Base-by-base conservation (phyloP, 1,140 invertebrate species). In the Chrysomallon squamiferum region DNA sequence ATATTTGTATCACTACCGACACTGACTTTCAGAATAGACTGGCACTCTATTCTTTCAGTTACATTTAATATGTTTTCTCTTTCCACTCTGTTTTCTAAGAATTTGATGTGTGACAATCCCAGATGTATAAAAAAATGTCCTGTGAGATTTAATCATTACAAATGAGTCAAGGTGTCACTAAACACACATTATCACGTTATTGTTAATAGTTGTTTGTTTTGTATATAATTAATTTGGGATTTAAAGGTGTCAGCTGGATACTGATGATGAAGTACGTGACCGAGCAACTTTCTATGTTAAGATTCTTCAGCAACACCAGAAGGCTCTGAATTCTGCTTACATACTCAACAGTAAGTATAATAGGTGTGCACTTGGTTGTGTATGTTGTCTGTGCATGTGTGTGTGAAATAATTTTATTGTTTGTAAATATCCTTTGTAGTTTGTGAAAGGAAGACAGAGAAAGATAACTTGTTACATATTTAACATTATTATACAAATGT, bases 211-310 rank as follows among this genome's bases (percentile, higher is more conserved):
- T n/a, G n/a, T n/a, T n/a, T n/a, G n/a, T n/a, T n/a, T n/a, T n/a
- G n/a, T n/a, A n/a, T n/a, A n/a, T n/a, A n/a, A n/a, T n/a, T n/a
- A n/a, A n/a, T n/a, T n/a, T n/a, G n/a, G n/a, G n/a, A n/a, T 30
- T 64, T 59, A 3, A 15, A 90, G 97, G 9, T 99, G 96, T 82
- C 93, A 97, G 82, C 89, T 99, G 85, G 97, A 99, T 84, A 92
- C 92, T 0, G 98, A 99, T 84, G 97, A 99, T 86, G 98, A 99
- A 88, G 98, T 99, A 0, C 88, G 97, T 30, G 97, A 99, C 87
- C 88, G 98, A 56, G 97, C 97, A n/a, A 97, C 96, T 0, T 98
- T 97, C 80, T 99, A 98, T 86, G 91, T 93, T 62, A 90, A 91
- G 33, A 91, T 99, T 71, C 87, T 99, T 3, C 89, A 92, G 68